Conservation (phyloP, 2,113 vertebrate genomes). For the Fregata magnificens region DNA sequence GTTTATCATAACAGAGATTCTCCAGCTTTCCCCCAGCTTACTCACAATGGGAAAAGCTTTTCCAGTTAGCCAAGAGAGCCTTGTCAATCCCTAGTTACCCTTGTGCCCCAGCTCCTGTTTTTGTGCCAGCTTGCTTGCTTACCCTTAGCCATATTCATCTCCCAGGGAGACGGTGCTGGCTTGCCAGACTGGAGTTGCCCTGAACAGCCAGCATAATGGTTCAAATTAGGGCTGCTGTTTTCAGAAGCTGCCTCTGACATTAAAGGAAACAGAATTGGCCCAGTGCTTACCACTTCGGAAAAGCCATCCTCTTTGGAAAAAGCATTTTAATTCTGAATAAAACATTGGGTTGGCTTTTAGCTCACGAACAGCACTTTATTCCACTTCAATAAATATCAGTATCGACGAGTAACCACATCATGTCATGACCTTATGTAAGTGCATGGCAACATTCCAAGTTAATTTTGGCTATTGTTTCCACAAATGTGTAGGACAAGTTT, state of each 20-base stretch:
- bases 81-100: neutral
- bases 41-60: neutral
- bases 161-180: neutral
- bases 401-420: neutral
- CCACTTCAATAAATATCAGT: neutral
- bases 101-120: neutral
- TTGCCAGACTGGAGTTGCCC: neutral
- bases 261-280: neutral
- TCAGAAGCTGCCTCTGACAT: neutral
- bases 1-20: neutral
- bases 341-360: constrained; percentile 49
- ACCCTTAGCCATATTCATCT: neutral
- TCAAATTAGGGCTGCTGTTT: neutral
- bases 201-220: neutral
- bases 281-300: neutral
- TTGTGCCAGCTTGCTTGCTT: neutral
- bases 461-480: constrained; percentile 13
- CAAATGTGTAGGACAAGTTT: neutral
- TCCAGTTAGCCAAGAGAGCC: neutral
- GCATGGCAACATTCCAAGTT: neutral
- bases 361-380: constrained; percentile 43
- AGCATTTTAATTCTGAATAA: constrained; percentile 54
- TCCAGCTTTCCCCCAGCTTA: neutral
- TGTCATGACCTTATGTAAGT: neutral
- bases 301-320: constrained; percentile 11